Base-by-base conservation (phyloP, 2,888 invertebrate genomes). In the Volucella bombylans region DNA sequence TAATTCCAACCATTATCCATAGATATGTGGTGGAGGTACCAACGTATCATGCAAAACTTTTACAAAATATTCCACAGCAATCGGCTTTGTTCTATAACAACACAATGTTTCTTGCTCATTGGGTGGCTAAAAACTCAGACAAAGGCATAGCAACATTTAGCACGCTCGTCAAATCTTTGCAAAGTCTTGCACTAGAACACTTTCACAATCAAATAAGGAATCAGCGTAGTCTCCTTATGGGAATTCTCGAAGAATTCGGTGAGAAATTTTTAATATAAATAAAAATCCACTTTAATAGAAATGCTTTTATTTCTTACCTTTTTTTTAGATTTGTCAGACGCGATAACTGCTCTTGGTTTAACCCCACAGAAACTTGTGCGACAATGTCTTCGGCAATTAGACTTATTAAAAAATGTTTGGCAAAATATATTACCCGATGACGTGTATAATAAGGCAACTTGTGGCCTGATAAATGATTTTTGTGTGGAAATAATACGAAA, bases 41-140 rank as follows among this genome's bases (percentile, higher is more conserved):
- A 0, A 94, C 95, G 87, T 94, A 95, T 89, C 97, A 98, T 91
- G 95, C 95, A 89, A 95, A 95, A 88, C 94, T 95, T 87, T 92
- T 98, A 76, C 94, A 95, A 89, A 96, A 95, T 1, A 95, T 98
- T 89, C 98, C 98, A 2, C 97, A 98, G 89, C 96, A 97, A 92
- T 89, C 92, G n/a, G 97, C 96, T 8, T 90, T 97, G 38, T 96
- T 96, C 89, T 95, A 98, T 92, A 98, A 98, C 92, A 98, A 98
- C 91, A 97, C 97, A 90, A 95, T 96, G 94, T 98, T 95, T 89
- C 92, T 98, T 11, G 94, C 96, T 0, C 96, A 97, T 92, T 96
- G 96, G 93, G 92, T 94, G 52, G 92, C 93, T 2, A 93, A 94
- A 69, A 93, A 96, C 89, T 94, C 94, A 2, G 91, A 92, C 0